phyloP scores from a whole-genome alignment of 2,113 vertebrate species.

The Oncorhynchus gorbuscha region DNA sequence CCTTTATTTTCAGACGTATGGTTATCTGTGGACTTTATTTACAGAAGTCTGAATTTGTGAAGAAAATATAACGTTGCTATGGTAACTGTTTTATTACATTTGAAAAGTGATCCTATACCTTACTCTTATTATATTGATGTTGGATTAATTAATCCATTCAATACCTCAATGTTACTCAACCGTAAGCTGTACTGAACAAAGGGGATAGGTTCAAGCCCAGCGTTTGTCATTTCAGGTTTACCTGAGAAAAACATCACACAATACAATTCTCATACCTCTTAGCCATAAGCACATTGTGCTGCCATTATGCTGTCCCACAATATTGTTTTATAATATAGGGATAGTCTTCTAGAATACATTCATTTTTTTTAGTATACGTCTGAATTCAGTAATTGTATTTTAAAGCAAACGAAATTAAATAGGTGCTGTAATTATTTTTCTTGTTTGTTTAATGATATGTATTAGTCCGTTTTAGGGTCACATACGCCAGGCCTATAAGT shows the following conservation, averaged over 20 bases:
- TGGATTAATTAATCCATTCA: neutral
- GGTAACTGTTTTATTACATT: neutral
- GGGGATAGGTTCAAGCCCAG: neutral
- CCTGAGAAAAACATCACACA: neutral
- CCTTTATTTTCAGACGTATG: neutral
- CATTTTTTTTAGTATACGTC: too few relatives aligned
- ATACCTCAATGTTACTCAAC: slow-evolving; percentile 32
- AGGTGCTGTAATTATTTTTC: neutral
- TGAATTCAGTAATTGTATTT: neutral
- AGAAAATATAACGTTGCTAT: neutral
- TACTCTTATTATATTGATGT: slow-evolving; percentile 4
- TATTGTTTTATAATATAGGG: slow-evolving; percentile 9
- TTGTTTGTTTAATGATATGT: neutral
- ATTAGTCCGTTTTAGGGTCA: too few relatives aligned
- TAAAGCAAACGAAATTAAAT: neutral
- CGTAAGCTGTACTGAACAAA: slow-evolving; percentile 13
- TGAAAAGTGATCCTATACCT: neutral
- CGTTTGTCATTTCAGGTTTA: neutral
- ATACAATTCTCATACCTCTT: slow-evolving; percentile 14
- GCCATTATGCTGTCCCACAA: slow-evolving; percentile 9
- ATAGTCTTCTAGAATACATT: neutral
- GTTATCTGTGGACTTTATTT: neutral
- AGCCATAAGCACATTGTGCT: slow-evolving; percentile 8
- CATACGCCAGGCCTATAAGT: neutral
- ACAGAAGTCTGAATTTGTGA: neutral